These are phyloP conservation scores for Ophioderma brevispina DNA, from an alignment of 35 echinoderm and acorn worm genomes.

Conservation along the genomic window DNA sequence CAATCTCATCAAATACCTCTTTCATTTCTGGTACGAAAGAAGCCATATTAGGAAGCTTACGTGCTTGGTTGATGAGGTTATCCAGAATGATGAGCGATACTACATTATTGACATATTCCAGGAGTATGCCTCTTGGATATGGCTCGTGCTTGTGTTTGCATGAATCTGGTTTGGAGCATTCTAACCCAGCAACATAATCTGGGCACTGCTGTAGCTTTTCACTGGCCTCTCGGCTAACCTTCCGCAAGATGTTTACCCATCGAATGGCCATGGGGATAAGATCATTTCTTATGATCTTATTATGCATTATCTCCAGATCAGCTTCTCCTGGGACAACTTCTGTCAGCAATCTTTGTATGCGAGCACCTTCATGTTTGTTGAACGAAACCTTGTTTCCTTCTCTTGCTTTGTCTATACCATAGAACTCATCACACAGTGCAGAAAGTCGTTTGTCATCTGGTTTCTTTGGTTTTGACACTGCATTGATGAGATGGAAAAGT, in stretches of 20 bases:
- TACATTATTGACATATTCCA: slow-evolving; percentile 2
- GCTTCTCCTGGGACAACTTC: not conserved
- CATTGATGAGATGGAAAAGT: slow-evolving; percentile 3
- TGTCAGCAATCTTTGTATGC: not conserved
- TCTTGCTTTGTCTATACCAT: not conserved
- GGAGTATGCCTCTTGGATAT: not conserved
- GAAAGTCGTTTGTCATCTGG: not conserved
- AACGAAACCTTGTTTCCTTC: not conserved
- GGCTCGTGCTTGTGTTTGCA: slow-evolving; percentile 4
- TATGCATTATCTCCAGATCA: not conserved
- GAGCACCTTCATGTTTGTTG: slow-evolving; percentile 27
- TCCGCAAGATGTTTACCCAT: slow-evolving; percentile 20
- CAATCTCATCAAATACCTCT: not conserved
- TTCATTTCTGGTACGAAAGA: not conserved
- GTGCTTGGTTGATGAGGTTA: not conserved
- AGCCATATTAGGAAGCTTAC: not conserved
- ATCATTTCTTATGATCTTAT: not conserved
- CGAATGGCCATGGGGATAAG: slow-evolving; percentile 18
- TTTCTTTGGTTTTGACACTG: slow-evolving; percentile 4
- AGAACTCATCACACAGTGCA: slow-evolving; percentile 18
- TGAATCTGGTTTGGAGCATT: slow-evolving; percentile 2
- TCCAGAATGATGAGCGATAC: slow-evolving; percentile 9
- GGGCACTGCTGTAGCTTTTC: slow-evolving; percentile 28
- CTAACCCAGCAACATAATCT: slow-evolving; percentile 19
- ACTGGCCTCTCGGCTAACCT: not conserved